Evolutionary conservation across 2,113 vertebrate species (phyloP).

Genomic region (Aramus guarauna): DNA sequence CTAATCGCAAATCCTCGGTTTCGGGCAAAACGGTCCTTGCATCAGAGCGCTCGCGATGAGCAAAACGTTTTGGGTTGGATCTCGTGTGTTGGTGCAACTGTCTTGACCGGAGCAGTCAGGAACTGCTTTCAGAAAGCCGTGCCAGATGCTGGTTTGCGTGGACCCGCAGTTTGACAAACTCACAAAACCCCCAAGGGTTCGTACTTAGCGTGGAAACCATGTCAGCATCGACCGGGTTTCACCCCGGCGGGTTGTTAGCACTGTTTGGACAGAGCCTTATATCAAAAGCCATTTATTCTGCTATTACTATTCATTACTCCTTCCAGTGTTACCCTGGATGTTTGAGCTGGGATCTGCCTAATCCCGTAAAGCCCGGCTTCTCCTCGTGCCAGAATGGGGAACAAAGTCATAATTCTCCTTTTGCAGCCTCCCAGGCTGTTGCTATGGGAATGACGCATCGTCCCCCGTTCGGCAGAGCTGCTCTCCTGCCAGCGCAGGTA

Average conservation of each 20-base stretch:
- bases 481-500: background rate
- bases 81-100: background rate
- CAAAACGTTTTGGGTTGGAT: fast-evolving
- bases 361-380: constrained; percentile 21
- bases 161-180: background rate
- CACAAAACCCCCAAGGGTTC: background rate
- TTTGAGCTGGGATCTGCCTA: constrained; percentile 58
- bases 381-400: background rate
- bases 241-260: background rate
- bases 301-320: constrained; percentile 19
- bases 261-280: constrained; percentile 18
- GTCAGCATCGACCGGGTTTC: background rate
- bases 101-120: fast-evolving
- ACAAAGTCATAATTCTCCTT: constrained; percentile 19
- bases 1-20: fast-evolving
- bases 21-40: fast-evolving
- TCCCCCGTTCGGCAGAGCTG: background rate
- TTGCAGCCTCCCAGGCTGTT: constrained; percentile 7
- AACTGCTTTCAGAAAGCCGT: background rate
- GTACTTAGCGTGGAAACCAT: background rate
- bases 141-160: background rate
- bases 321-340: constrained; percentile 16
- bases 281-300: constrained; percentile 13
- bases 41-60: fast-evolving
- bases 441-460: constrained; percentile 34